Base-by-base conservation (phyloP, 23 tunicate species). In the Trididemnum nubilum region DNA sequence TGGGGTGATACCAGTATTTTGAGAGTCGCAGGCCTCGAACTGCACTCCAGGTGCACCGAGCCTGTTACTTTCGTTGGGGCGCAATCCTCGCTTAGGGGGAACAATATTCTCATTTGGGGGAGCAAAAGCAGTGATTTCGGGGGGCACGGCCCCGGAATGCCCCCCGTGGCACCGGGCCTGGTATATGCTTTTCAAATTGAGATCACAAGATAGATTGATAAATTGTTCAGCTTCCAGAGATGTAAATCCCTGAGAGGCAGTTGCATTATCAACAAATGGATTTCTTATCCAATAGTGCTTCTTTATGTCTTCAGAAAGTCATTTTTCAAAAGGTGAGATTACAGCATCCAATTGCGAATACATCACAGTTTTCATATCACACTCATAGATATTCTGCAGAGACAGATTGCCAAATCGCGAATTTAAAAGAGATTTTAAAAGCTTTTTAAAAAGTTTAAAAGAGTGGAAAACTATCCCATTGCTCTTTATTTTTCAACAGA, bases 191-290 rank as follows among this genome's bases (percentile, higher is more conserved):
- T 73, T 73, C 78, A 39, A 73, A 73, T 57, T 73, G 58, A 73
- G 78, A 24, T 73, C 78, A 38, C 58, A 73, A 73, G 78, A 37
- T 7, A 73, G 57, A 73, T 73, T 58, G 58, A 38, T 73, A 73
- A 73, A 40, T 73, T 73, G 58, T 73, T 73, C 58, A 73, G 78
- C 57, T 40, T 73, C 78, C 78, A 73, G 78, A 37, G 58, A 73
- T 73, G 78, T 73, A 73, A 73, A 73, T 26, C 58, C 58, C 58
- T 73, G 78, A 73, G 58, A 7, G 78, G 58, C 30, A 73, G 37
- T 73, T 73, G 58, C 58, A 73, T 73, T 73, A 73, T 37, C 78
- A 73, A 73, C 78, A 73, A 73, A 73, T 37, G 57, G 78, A 73
- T 73, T 38, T 73, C 78, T 73, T 73, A 37, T 73, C 78, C 78